Conservation (phyloP, 2,797 vertebrate species). For the Melanotaenia boesemani region DNA sequence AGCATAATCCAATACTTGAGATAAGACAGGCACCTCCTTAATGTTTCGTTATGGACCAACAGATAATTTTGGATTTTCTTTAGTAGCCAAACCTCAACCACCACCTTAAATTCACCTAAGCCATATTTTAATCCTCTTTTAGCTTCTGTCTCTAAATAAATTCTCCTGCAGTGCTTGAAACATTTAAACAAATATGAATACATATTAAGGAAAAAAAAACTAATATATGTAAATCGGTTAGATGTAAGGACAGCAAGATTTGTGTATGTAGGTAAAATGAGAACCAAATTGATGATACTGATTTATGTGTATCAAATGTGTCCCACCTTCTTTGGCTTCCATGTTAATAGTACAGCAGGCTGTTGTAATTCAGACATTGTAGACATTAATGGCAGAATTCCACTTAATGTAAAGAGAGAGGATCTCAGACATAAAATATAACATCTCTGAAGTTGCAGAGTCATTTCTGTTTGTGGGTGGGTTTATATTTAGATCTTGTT, state of each 20-base stretch:
- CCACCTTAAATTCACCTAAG: neutral
- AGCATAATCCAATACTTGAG: no score
- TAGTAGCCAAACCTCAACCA: slow-evolving; percentile 22
- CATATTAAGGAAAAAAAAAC: neutral
- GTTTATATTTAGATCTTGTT: slow-evolving; percentile 34
- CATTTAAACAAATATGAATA: neutral
- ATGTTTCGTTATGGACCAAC: no score
- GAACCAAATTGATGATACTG: no score
- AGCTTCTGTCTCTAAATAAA: neutral
- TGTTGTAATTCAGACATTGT: neutral
- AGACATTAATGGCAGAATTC: slow-evolving; percentile 3
- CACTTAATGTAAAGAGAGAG: slow-evolving; percentile 9
- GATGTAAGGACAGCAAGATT: neutral
- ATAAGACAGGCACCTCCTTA: no score
- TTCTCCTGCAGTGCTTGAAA: neutral
- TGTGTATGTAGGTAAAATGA: neutral
- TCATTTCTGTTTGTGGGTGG: slow-evolving; percentile 33
- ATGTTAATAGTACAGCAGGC: slow-evolving; percentile 11
- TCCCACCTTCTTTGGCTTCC: slow-evolving; percentile 42
- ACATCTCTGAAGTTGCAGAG: slow-evolving; percentile 22
- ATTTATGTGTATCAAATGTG: slow-evolving; percentile 1
- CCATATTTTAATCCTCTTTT: neutral
- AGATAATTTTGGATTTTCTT: neutral
- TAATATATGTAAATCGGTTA: neutral
- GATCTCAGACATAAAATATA: slow-evolving; percentile 23